Evolutionary conservation across 2,113 vertebrate species (phyloP).

Genomic region (Steatornis caripensis): DNA sequence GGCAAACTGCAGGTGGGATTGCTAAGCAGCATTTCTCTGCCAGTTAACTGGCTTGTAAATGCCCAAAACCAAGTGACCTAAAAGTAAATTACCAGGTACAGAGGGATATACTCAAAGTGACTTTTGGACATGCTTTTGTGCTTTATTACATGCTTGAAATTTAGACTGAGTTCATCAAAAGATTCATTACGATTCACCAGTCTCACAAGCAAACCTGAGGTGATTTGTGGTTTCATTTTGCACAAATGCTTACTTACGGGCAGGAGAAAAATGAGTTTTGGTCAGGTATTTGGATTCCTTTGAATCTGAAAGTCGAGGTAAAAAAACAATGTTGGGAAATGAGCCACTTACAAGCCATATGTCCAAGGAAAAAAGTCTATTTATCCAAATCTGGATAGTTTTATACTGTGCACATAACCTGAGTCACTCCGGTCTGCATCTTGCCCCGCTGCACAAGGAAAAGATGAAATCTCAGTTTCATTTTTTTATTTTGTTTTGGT

Average conservation of each 20-base stretch:
- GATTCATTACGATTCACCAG: slow-evolving; percentile 1
- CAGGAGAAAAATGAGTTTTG: slow-evolving; percentile 33
- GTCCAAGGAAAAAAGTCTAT: neutral
- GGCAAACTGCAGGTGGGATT: neutral
- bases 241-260: slow-evolving; percentile 14
- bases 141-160: slow-evolving; percentile 23
- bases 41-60: neutral
- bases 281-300: slow-evolving; percentile 31
- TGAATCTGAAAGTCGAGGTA: slow-evolving; percentile 30
- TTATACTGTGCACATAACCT: neutral
- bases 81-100: neutral
- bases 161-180: neutral
- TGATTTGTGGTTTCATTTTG: slow-evolving; percentile 43
- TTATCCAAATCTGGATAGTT: slow-evolving; percentile 24
- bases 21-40: neutral
- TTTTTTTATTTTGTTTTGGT: neutral
- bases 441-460: neutral
- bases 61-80: neutral
- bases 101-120: neutral
- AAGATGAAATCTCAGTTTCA: neutral
- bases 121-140: neutral
- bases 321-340: slow-evolving; percentile 32
- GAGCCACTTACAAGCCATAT: slow-evolving; percentile 14
- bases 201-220: neutral
- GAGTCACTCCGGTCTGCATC: neutral